phyloP scores from a whole-genome alignment of 2,113 vertebrate genomes.

The Callopanchax toddi region DNA sequence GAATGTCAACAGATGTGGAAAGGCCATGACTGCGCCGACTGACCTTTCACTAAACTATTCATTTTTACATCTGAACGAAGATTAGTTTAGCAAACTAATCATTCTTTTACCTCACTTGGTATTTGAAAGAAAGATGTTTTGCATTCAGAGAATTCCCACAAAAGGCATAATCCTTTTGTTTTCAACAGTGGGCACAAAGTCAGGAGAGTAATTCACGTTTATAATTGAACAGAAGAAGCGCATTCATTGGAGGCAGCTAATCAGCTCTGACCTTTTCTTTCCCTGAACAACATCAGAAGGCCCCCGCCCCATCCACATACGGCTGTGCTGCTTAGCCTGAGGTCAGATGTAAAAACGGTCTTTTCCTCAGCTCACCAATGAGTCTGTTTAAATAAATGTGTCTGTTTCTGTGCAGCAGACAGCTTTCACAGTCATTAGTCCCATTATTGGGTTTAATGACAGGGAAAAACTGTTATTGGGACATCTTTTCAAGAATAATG shows the following conservation, averaged over 20 bases:
- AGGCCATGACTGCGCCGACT: neutral
- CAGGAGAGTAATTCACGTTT: slow-evolving; percentile 20
- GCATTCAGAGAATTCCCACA: slow-evolving; percentile 1
- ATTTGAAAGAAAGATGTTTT: slow-evolving; percentile 1
- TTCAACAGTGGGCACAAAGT: neutral
- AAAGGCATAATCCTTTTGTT: slow-evolving; percentile 7
- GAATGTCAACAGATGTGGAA: neutral
- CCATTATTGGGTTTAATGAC: slow-evolving; percentile 32
- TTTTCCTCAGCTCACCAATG: slow-evolving; percentile 19
- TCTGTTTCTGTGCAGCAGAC: slow-evolving; percentile 26
- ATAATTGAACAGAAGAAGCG: slow-evolving; percentile 26
- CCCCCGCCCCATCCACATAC: slow-evolving; percentile 11
- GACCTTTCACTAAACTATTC: neutral
- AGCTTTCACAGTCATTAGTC: slow-evolving; percentile 50
- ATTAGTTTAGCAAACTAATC: neutral
- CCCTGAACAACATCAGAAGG: slow-evolving; percentile 17
- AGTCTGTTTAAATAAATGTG: slow-evolving; percentile 37
- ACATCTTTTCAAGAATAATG: slow-evolving; percentile 41
- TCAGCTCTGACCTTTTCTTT: slow-evolving; percentile 41
- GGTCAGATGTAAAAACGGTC: slow-evolving; percentile 35
- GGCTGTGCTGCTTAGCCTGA: slow-evolving; percentile 33
- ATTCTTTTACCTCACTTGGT: neutral
- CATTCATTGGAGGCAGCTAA: slow-evolving; percentile 39
- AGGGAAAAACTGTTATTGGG: neutral
- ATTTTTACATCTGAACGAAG: neutral